Percentiles rank a stretch among this genome's conserved stretches.
phyloP scores from a whole-genome alignment of 2,113 vertebrate genomes.

The Garra rufa region DNA sequence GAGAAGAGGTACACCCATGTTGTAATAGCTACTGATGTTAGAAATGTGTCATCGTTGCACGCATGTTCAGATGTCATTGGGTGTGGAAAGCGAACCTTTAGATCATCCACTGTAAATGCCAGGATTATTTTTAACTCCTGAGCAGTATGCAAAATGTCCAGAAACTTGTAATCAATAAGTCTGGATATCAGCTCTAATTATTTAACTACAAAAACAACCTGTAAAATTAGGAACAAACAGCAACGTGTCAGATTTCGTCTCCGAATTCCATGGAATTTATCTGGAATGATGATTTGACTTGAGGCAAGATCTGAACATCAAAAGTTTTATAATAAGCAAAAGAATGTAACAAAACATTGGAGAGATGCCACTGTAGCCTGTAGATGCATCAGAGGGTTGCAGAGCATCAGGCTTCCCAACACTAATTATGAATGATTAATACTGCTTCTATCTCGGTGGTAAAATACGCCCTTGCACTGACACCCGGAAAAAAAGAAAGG shows the following conservation, averaged over 20 bases:
- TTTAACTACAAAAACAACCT: background rate
- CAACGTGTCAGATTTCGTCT: background rate
- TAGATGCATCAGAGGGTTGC: background rate
- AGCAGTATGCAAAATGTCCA: background rate
- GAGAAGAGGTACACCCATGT: conserved; percentile 22
- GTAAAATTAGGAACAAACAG: background rate
- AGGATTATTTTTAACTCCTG: background rate
- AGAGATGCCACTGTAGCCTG: background rate
- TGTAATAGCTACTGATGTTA: conserved; percentile 3
- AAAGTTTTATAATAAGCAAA: background rate
- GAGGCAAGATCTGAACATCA: conserved; percentile 15
- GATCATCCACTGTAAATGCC: background rate
- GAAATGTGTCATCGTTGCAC: conserved; percentile 19
- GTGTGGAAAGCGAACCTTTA: background rate
- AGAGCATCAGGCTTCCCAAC: background rate
- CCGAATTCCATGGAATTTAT: background rate
- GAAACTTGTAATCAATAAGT: background rate
- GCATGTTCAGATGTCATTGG: conserved; percentile 8
- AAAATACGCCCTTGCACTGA: conserved; percentile 6
- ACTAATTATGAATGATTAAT: background rate
- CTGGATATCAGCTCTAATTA: background rate
- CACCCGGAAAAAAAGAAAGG: conserved; percentile 20
- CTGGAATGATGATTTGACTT: background rate
- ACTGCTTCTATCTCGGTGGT: background rate
- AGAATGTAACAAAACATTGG: background rate